Base-by-base conservation (phyloP, 2,113 vertebrate genomes). In the Indicator maculatus region DNA sequence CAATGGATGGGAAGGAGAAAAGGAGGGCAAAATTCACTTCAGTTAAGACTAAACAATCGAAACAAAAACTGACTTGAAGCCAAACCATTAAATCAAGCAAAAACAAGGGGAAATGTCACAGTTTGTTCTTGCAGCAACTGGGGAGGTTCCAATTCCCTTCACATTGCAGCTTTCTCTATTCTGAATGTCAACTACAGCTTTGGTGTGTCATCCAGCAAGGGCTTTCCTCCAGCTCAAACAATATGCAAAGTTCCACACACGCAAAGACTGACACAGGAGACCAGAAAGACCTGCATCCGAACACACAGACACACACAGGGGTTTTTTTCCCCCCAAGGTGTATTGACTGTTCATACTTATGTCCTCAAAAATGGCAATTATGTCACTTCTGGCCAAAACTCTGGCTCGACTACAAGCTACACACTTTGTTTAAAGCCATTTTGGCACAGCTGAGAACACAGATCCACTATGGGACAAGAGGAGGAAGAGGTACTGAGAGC, bases 1-100 rank as follows among this genome's bases (percentile, higher is more conserved):
- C 63, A 79, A 28, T 2, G 4, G 59, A 91, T 33, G 9, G 23
- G 23, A 72, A 86, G 66, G 74, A 79, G 61, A 72, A 87, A 82
- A 75, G 44, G 27, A 76, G n/a, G 28, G 30, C n/a, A 93, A 91
- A 90, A 81, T 7, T 33, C 31, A 72, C 58, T 86, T 90, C 72
- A 83, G 63, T 24, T 71, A n/a, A 82, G 93, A 82, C 30, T 11
- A 92, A 92, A 79, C 72, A 88, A 91, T 50, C 0, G 0, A 61
- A 88, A 82, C 31, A 78, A 92, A 90, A 90, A 95, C 31, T 95
- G 91, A 88, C 71, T 76, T 67, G 75, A 95, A 88, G 88, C 85
- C 91, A 95, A 91, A 89, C 58, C 67, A 91, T 83, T 95, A 89
- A 84, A 88, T 95, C 79, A 89, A 77, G 89, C 77, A 76, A 95